A percentile compares a stretch with the other conserved stretches of the same genome.
These are phyloP conservation scores for Drosophila bunnanda DNA, from an alignment of 2,888 invertebrate species.

Conservation along the genomic window DNA sequence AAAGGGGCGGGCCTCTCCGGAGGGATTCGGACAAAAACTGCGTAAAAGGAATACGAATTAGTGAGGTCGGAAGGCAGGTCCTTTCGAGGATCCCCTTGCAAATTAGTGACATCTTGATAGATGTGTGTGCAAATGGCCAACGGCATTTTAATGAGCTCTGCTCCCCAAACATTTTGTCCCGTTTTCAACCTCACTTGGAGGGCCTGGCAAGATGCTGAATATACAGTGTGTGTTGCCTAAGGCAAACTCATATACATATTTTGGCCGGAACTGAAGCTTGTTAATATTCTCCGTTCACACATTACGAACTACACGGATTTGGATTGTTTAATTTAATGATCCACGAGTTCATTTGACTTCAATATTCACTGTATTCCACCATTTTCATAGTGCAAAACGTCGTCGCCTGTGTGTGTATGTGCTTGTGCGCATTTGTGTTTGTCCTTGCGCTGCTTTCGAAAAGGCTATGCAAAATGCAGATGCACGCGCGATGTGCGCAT, in stretches of 20 bases:
- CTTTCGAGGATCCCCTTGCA: conserved; percentile 7
- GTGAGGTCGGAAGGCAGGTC: background rate
- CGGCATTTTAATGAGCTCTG: conserved; percentile 68
- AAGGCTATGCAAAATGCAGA: conserved; percentile 67
- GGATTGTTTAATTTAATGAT: background rate
- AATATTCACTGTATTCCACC: conserved; percentile 12
- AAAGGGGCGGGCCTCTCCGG: background rate
- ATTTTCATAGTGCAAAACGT: conserved; percentile 11
- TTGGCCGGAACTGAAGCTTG: background rate
- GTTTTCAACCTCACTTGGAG: conserved; percentile 40
- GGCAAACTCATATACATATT: background rate
- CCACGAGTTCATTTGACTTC: background rate
- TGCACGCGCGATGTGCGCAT: conserved; percentile 72
- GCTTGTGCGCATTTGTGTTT: conserved; percentile 29
- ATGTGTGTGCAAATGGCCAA: conserved; percentile 42
- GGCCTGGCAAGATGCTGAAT: conserved; percentile 20
- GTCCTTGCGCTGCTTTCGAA: conserved; percentile 64
- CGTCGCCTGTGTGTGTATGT: background rate
- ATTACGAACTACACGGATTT: background rate
- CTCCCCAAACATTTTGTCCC: conserved; percentile 41
- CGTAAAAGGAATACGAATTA: background rate
- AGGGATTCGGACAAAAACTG: background rate
- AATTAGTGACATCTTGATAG: conserved; percentile 34
- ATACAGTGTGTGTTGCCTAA: conserved; percentile 10
- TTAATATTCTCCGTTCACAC: background rate